Conservation (phyloP, 2,797 vertebrate species). For the Mormyrus hasselquistii region DNA sequence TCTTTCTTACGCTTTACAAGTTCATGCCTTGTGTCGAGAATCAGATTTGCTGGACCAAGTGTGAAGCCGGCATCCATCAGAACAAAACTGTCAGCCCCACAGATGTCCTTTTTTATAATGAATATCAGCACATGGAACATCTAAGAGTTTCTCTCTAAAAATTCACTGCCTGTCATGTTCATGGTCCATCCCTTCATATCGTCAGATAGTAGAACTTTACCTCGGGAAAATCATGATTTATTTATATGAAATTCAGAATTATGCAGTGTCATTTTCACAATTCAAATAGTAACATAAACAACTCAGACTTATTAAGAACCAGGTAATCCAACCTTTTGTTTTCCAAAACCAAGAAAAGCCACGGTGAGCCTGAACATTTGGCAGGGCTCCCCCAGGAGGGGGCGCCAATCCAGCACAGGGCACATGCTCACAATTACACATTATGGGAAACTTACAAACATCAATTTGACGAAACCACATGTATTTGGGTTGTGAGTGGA, state of each 20-base stretch:
- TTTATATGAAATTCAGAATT: neutral
- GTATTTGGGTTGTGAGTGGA: neutral
- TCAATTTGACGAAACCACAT: neutral
- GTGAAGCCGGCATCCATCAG: slow-evolving; percentile 28
- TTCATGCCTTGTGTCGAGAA: slow-evolving; percentile 47
- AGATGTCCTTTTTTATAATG: slow-evolving; percentile 43
- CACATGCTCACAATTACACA: neutral
- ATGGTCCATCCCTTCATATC: slow-evolving; percentile 49
- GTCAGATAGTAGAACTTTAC: slow-evolving; percentile 25
- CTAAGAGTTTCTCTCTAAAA: slow-evolving; percentile 31
- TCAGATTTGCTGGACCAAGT: slow-evolving; percentile 46
- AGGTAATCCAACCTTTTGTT: neutral
- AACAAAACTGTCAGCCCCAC: slow-evolving; percentile 30
- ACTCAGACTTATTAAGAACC: neutral
- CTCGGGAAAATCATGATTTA: neutral
- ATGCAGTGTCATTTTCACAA: neutral
- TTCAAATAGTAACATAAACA: neutral
- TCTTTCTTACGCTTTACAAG: slow-evolving; percentile 8
- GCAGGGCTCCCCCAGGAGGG: neutral
- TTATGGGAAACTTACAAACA: neutral
- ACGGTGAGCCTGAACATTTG: neutral
- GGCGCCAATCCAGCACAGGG: neutral
- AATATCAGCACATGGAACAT: slow-evolving; percentile 33
- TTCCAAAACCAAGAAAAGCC: neutral
- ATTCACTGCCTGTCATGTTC: slow-evolving; percentile 50